Base-by-base conservation (phyloP, 2,113 vertebrate genomes). In the Labeo rohita region DNA sequence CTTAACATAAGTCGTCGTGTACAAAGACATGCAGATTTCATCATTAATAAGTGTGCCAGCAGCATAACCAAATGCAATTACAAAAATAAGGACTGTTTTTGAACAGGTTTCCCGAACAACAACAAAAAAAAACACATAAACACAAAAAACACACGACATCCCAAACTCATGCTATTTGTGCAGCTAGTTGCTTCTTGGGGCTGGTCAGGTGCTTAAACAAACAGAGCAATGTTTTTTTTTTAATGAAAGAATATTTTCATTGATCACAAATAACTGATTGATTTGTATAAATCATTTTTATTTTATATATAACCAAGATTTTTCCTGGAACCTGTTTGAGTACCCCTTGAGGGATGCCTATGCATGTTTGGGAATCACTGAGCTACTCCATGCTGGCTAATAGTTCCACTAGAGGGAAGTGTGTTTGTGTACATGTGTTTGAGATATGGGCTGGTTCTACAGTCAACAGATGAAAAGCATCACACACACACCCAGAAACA, bases 321-420 rank as follows among this genome's bases (percentile, higher is more conserved):
- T 43, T 72, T 43, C 16, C 68, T 43, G 16, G 8, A 72, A 49
- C 45, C 72, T 74, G 70, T 74, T 74, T 74, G 49, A 49, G 21
- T 49, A 47, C 72, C 43, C 70, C 72, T 47, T 47, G 23, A 39
- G 72, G 21, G 21, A 49, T 23, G 43, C 49, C 12, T 52, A 54
- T 49, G 3, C 49, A 34, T 72, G 16, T 72, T 72, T 72, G 68
- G 68, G 68, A 72, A 72, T 72, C 68, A 75, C 73, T 45, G 2
- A 75, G 6, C 45, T 36, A 92, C 93, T 91, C 94, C 89, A 92
- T 91, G 94, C 93, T 91, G 94, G 94, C 90, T 92, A 94, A 95
- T 93, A 90, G 92, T 93, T 93, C 92, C 86, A 93, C 92, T 95
- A 93, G 93, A 92, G 92, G 90, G 89, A 85, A 90, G 76, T 86